These are phyloP conservation scores for Conopomorpha cramerella DNA, from an alignment of 1,140 invertebrate genomes.

Conservation along the genomic window DNA sequence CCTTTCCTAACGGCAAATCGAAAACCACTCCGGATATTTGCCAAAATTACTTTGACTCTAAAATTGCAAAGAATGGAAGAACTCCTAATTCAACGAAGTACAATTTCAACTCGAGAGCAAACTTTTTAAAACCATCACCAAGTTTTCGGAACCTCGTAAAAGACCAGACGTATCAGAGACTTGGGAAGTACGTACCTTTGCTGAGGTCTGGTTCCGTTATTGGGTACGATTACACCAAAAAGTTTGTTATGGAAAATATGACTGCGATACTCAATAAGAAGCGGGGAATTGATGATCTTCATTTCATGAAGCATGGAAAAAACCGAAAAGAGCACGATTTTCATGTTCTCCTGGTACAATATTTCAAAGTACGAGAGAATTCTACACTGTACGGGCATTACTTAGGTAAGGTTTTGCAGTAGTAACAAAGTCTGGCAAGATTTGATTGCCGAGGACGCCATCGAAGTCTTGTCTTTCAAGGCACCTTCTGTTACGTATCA, in stretches of 20 bases:
- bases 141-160: constrained; percentile 27
- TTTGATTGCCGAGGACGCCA: too few relatives aligned
- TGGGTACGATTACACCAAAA: constrained; percentile 23
- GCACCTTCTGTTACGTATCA: too few relatives aligned
- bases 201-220: constrained; percentile 20
- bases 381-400: constrained; percentile 32
- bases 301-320: too few relatives aligned
- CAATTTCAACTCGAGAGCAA: constrained; percentile 10
- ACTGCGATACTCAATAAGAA: too few relatives aligned
- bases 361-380: constrained; percentile 40
- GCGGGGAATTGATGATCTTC: too few relatives aligned
- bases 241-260: constrained; percentile 23
- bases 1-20: constrained; percentile 9
- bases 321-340: too few relatives aligned
- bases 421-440: too few relatives aligned
- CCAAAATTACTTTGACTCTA: constrained; percentile 26
- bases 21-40: constrained; percentile 12
- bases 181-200: constrained; percentile 13
- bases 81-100: not conserved
- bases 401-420: constrained; percentile 43
- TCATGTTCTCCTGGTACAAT: constrained; percentile 27
- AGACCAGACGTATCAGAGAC: constrained; percentile 17
- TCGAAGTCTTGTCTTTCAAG: too few relatives aligned
- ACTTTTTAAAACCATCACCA: constrained; percentile 20
- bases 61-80: constrained; percentile 6